Conservation (phyloP, 2,888 invertebrate genomes). For the Pseudococcus viburni region DNA sequence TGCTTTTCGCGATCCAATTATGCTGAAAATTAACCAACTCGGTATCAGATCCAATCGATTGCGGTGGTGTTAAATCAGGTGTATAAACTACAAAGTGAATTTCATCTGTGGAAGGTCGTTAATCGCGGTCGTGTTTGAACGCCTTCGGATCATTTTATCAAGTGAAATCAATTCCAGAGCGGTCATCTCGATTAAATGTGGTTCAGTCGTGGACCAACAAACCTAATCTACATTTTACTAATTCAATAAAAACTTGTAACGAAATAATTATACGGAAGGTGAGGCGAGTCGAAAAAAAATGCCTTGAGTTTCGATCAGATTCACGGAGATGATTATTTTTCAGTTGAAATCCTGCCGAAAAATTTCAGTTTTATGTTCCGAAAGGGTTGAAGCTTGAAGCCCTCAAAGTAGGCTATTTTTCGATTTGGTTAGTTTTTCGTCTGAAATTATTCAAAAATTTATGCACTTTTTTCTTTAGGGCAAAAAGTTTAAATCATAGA, state of each 20-base stretch:
- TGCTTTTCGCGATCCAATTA: not conserved
- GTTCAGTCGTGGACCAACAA: constrained; percentile 27
- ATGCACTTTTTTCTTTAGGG: no score
- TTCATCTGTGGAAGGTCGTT: constrained; percentile 25
- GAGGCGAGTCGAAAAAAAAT: no score
- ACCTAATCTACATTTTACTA: constrained; percentile 10
- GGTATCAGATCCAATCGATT: not conserved
- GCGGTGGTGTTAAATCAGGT: constrained; percentile 47
- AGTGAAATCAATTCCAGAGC: constrained; percentile 42
- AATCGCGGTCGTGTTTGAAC: constrained; percentile 7
- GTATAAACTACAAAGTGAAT: constrained; percentile 48
- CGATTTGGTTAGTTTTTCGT: no score
- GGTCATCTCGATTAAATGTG: constrained; percentile 39
- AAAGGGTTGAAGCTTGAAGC: no score
- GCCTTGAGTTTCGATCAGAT: no score
- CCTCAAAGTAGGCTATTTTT: no score
- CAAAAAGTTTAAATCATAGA: no score
- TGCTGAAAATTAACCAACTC: not conserved
- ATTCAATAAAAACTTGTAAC: not conserved
- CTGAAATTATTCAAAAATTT: no score
- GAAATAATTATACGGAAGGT: not conserved
- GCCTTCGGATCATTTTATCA: not conserved
- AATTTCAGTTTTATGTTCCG: no score
- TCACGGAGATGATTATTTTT: no score
- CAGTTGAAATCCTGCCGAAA: no score